These are phyloP conservation scores for Hipposideros armiger DNA, from an alignment of 2,113 vertebrate species.

Conservation along the genomic window DNA sequence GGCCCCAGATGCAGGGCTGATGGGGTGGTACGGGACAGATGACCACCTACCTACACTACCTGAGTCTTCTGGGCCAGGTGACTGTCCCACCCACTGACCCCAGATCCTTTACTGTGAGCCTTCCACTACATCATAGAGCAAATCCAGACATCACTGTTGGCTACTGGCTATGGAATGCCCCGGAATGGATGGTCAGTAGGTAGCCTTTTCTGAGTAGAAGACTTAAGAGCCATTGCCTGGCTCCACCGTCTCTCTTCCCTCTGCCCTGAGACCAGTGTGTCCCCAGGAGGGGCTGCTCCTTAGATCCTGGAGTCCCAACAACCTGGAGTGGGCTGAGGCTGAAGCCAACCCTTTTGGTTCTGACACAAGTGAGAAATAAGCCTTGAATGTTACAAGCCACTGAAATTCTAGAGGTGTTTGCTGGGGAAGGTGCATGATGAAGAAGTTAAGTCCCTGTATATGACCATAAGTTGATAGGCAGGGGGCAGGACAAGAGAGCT, in stretches of 20 bases:
- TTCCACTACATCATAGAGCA: not conserved
- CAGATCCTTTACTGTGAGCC: not conserved
- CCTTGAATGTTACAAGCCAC: not conserved
- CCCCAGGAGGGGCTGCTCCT: not conserved
- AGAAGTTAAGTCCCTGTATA: not conserved
- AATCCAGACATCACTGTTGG: not conserved
- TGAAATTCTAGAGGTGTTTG: not conserved
- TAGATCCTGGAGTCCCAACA: not conserved
- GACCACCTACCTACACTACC: too few relatives aligned
- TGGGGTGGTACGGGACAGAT: not conserved
- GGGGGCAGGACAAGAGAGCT: too few relatives aligned
- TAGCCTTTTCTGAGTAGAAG: not conserved
- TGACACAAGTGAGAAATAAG: not conserved
- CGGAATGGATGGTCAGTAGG: not conserved
- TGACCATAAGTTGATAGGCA: too few relatives aligned
- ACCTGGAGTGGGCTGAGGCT: not conserved
- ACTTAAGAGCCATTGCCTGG: not conserved
- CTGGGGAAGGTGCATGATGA: not conserved
- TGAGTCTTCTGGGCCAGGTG: not conserved
- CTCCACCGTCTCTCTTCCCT: not conserved
- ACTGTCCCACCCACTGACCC: not conserved
- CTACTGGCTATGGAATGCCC: not conserved
- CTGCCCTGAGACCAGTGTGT: not conserved
- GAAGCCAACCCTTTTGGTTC: not conserved
- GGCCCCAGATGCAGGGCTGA: not conserved